Evolutionary conservation across 2,888 invertebrate species (phyloP), one percentile per base, ranked within the genome.

Genomic region (Drosophila sordidapex): DNA sequence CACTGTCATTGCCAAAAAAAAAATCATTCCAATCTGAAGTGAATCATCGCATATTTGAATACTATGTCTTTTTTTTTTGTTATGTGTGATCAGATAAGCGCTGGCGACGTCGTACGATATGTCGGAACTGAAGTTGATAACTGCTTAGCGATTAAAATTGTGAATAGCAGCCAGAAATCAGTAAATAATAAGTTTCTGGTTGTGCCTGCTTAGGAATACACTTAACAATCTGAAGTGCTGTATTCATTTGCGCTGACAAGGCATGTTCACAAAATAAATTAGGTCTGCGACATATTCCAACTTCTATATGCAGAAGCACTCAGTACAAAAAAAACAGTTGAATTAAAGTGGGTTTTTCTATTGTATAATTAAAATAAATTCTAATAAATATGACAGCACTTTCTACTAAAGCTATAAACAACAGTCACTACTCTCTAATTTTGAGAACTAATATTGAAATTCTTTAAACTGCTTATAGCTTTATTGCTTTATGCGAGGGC

Each of bases 401-500:
- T 48, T 46, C 21, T 52, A 2, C 51, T 52, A 40, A 60, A 40
- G 8, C 40, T 58, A 27, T 51, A 33, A 25, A 48, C 29, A 13
- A 29, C 25, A 40, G 52, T 48, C 33, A 59, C 35, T 57, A 33
- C 36, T 35, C 3, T 59, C 29, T 29, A 27, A 27, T 18, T 36
- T 13, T 36, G 25, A n/a, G 2, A 61, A 60, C 49, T 61, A 58
- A 58, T 66, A 66, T 70, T 66, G 56, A 81, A 65, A 70, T 75
- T 70, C 66, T 51, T 25, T 8, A 31, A 57, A 40, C 15, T 43
- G 52, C 40, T 53, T 53, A 33, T 13, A 36, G 13, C 36, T 21
- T 33, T 25, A 46, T 31, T 59, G 40, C 51, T 5, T 35, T 3
- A 3, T 18, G 6, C 8, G 29, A 27, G 38, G 3, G 10, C 21